Conservation (phyloP, 2,888 invertebrate species). For the Diplazon laetatorius region DNA sequence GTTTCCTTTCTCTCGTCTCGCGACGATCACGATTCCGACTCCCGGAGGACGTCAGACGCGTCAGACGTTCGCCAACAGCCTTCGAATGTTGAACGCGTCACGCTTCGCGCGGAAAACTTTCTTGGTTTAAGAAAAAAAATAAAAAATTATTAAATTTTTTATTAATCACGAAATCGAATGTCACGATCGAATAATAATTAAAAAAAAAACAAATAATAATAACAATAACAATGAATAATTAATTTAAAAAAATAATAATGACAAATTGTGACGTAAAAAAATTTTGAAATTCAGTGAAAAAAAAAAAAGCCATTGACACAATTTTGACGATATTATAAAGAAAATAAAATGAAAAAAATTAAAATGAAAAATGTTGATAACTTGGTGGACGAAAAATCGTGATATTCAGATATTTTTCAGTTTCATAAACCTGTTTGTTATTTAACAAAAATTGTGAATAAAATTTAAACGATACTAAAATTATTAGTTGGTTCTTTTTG, state of each 20-base stretch:
- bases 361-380: background rate
- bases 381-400: background rate
- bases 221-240: no score
- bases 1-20: constrained; percentile 66
- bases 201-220: no score
- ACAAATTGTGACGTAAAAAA: no score
- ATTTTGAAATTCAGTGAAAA: no score
- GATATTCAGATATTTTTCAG: background rate
- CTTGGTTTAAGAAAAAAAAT: background rate
- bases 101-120: no score
- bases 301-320: no score
- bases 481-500: background rate
- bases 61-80: constrained; percentile 46
- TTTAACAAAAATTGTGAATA: background rate
- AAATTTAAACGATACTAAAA: no score
- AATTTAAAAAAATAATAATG: no score
- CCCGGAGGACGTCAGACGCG: constrained; percentile 43
- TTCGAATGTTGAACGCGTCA: background rate
- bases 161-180: no score
- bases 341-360: background rate
- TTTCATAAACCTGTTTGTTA: background rate
- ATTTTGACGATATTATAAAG: no score
- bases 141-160: no score
- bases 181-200: no score
- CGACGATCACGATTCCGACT: constrained; percentile 42